Evolutionary conservation across 1,140 invertebrate genomes (phyloP).

Genomic region (Oreohelix idahoensis): DNA sequence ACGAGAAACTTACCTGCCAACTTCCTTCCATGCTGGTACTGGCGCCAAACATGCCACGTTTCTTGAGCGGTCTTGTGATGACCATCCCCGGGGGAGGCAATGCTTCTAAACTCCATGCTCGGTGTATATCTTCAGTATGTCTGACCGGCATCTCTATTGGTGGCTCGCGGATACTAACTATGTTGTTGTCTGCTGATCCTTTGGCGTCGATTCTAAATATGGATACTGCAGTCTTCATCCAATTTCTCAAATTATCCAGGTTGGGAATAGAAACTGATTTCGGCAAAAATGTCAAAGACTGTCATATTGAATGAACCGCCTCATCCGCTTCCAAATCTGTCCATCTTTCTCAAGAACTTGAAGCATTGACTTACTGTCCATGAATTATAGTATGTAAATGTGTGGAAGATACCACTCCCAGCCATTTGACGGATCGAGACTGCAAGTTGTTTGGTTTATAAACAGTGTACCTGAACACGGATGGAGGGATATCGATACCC

Average conservation of each 20-base stretch:
- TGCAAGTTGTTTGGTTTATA: no score
- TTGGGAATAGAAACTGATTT: neutral
- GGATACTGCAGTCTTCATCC: neutral
- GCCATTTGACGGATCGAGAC: neutral
- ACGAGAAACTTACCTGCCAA: slow-evolving; percentile 12
- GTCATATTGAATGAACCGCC: neutral
- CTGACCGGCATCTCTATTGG: neutral
- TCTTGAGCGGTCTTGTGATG: neutral
- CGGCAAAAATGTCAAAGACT: neutral
- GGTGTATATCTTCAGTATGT: neutral
- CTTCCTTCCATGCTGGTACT: neutral
- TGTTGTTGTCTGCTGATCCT: neutral
- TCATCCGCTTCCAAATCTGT: neutral
- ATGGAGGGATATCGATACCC: no score
- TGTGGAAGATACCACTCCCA: neutral
- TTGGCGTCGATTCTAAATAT: neutral
- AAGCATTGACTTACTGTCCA: neutral
- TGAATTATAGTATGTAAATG: neutral
- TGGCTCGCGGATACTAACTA: neutral
- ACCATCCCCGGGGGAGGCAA: neutral
- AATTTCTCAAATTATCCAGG: neutral
- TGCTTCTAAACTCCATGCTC: neutral
- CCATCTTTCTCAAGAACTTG: neutral
- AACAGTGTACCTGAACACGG: no score
- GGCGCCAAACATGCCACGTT: neutral